These are phyloP conservation scores for Heterodera carotae DNA, from an alignment of 1,140 invertebrate genomes.

Conservation along the genomic window DNA sequence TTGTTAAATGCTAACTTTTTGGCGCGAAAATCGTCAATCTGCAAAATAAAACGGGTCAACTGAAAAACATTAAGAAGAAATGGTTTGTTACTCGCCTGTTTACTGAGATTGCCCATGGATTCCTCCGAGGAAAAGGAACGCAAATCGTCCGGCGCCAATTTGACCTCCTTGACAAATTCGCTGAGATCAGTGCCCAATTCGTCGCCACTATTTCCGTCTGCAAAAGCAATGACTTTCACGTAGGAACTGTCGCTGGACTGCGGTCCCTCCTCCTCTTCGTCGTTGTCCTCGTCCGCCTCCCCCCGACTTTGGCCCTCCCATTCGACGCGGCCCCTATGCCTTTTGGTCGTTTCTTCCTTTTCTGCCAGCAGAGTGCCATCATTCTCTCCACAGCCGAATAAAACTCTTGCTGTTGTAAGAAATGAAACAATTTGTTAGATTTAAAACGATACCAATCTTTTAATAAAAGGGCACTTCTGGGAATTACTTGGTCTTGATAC, in stretches of 20 bases:
- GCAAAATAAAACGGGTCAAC: constrained; percentile 22
- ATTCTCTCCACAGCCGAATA: neutral
- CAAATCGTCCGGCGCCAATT: constrained; percentile 34
- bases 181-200: constrained; percentile 43
- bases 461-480: too few species aligned
- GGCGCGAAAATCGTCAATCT: constrained; percentile 44
- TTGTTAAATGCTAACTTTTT: constrained; percentile 35
- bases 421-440: too few species aligned
- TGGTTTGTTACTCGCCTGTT: constrained; percentile 41
- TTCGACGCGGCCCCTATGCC: constrained; percentile 7
- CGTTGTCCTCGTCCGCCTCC: constrained; percentile 1
- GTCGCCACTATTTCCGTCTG: constrained; percentile 22
- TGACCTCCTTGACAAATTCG: constrained; percentile 50
- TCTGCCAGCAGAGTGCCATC: neutral
- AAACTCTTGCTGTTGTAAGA: too few species aligned
- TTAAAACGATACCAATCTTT: too few species aligned
- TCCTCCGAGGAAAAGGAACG: constrained; percentile 34
- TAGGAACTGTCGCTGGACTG: constrained; percentile 47
- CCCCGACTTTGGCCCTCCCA: constrained; percentile 17
- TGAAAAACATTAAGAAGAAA: constrained; percentile 28
- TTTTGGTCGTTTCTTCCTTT: neutral
- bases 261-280: constrained; percentile 29
- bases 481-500: too few species aligned
- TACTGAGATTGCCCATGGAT: constrained; percentile 12
- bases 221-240: constrained; percentile 47